Evolutionary conservation across 2,797 vertebrate genomes (phyloP), one percentile per base, ranked within the genome.

Genomic region (Sarcoramphus papa): DNA sequence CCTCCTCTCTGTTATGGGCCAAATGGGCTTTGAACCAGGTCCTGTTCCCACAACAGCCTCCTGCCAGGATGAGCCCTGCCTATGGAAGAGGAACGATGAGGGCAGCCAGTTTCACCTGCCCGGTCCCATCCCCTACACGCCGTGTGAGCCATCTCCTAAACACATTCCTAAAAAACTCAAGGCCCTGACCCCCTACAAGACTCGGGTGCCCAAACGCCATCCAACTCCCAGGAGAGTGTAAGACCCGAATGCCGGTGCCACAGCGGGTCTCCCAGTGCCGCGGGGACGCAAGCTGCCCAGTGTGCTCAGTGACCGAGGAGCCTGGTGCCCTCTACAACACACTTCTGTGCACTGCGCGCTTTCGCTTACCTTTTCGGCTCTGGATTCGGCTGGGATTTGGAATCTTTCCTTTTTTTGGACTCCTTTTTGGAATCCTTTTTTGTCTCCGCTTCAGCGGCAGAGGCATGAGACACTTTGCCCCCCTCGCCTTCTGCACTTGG

Each of bases 401-500:
- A 97, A 97, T 99, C 99, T 98, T 98, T 99, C 98, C 98, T 99
- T 98, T 98, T 99, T 99, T 99, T 99, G 96, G 99, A 99, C 98
- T 99, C 99, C 98, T 99, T 99, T 99, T 98, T 99, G 98, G 98
- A 98, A 97, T 99, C 98, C 98, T 98, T 99, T 98, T 98, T 99
- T 97, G 97, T 92, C 88, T 99, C 98, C 91, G 90, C 97, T 92
- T 99, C 98, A 95, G 98, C 77, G 80, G 96, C 96, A 92, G 98
- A 97, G 97, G 98, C 98, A 96, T 95, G 98, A 82, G 98, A 96
- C 60, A 95, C 97, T 98, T 97, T 98, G 88, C 97, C 97, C 80
- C 98, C 98, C 92, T 99, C 98, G 14, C 98, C 96, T 97, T 99
- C 98, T 97, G 98, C 97, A 93, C 98, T 97, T 97, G 98, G 97